Percentiles rank a stretch among this genome's conserved stretches.
phyloP scores from a whole-genome alignment of 2,888 invertebrate species.

The Agonopterix heracliana region DNA sequence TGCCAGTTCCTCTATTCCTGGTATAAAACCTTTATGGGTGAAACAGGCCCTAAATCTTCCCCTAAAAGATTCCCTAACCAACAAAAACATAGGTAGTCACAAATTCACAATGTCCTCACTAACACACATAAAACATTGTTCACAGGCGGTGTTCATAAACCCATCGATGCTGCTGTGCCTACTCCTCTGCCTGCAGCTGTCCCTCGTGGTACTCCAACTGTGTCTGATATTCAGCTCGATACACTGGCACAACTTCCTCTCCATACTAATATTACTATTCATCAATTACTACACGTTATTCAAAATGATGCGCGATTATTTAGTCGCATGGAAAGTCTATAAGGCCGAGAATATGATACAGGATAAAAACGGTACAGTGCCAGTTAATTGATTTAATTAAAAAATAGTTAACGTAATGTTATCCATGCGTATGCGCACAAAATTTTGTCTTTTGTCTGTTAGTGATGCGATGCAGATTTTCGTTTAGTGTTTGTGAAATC shows the following conservation, averaged over 20 bases:
- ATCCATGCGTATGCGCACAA: constrained; percentile 6
- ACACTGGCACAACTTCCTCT: constrained; percentile 95
- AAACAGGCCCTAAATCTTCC: too few species aligned
- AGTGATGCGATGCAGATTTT: background rate
- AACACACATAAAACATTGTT: constrained; percentile 11
- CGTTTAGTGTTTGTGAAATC: too few species aligned
- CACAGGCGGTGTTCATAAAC: constrained; percentile 90
- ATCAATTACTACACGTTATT: constrained; percentile 95
- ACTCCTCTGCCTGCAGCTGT: constrained; percentile 82
- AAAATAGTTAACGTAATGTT: background rate
- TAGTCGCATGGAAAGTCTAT: constrained; percentile 90
- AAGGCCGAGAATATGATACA: constrained; percentile 82
- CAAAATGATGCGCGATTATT: constrained; percentile 90
- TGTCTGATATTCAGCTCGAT: constrained; percentile 85
- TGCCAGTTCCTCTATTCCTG: too few species aligned
- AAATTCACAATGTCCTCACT: too few species aligned
- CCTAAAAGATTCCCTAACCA: too few species aligned
- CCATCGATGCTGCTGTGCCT: constrained; percentile 86
- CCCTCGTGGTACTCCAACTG: constrained; percentile 85
- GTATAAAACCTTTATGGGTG: too few species aligned
- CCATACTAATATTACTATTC: constrained; percentile 89
- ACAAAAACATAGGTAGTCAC: too few species aligned
- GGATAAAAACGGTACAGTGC: constrained; percentile 61
- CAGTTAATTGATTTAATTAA: constrained; percentile 13
- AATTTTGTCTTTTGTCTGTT: constrained; percentile 1